Evolutionary conservation across 1,140 invertebrate genomes (phyloP).

Genomic region (Drosophila novamexicana): DNA sequence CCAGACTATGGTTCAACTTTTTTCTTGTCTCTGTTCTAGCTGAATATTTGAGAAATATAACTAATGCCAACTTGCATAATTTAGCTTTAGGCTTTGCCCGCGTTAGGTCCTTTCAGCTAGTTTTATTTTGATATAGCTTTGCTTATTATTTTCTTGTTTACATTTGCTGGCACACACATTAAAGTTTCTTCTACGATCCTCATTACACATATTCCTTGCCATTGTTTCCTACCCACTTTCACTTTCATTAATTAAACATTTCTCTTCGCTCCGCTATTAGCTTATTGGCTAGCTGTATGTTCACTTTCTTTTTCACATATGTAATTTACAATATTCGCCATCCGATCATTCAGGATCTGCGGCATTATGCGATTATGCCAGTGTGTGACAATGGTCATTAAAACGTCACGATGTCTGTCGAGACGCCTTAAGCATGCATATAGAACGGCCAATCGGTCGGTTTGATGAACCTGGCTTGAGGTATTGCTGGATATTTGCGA

Average conservation of each 20-base stretch:
- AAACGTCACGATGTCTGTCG: background rate
- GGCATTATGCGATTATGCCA: slow-evolving; percentile 1
- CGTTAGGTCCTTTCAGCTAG: background rate
- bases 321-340: background rate
- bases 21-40: too few species aligned
- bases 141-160: background rate
- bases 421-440: background rate
- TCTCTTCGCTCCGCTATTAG: slow-evolving; percentile 3
- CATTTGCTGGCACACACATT: background rate
- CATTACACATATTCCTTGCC: slow-evolving; percentile 11
- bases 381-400: slow-evolving; percentile 3
- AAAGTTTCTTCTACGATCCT: background rate
- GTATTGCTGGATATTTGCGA: background rate
- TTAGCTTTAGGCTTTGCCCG: too few species aligned
- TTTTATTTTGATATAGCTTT: background rate
- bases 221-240: slow-evolving; percentile 29
- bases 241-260: slow-evolving; percentile 28
- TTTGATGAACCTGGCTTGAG: background rate
- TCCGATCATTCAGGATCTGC: slow-evolving; percentile 1
- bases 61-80: too few species aligned
- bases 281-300: background rate
- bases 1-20: too few species aligned
- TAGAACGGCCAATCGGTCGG: background rate
- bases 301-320: slow-evolving; percentile 21
- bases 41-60: too few species aligned